Base-by-base conservation (phyloP, 2,797 vertebrate genomes). In the Manis crassicaudata region DNA sequence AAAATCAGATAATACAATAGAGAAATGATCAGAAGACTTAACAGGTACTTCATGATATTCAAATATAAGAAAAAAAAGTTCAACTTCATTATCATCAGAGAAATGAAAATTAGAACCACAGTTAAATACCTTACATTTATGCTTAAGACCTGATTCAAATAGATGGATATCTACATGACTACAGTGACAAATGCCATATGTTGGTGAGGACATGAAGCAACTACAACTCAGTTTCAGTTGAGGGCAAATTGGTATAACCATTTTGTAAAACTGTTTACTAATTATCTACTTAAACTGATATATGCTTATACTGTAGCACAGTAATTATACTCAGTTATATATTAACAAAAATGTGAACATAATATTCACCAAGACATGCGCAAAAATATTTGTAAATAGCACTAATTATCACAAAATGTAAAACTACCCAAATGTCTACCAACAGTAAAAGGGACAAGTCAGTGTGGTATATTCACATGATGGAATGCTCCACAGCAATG, bases 201-300 rank as follows among this genome's bases (percentile, higher is more conserved):
- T 83, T 63, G 46, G 37, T 81, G 77, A 90, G 7, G 23, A 70
- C 1, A 35, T 2, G 21, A 2, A 60, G 72, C 16, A 70, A 67
- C n/a, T 35, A 77, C 60, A 88, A 84, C n/a, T 68, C 79, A 75
- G 58, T 77, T 88, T 94, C 58, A 94, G 82, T 10, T 56, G 46
- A 83, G 21, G 82, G n/a, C 18, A 92, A 77, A 75, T 27, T 6
- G n/a, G 43, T 72, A 82, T 3, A 43, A 70, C 2, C 11, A n/a
- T 62, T 92, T 52, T 54, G 40, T 56, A 81, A 88, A 91, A 68
- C 32, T 46, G 5, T 35, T 16, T 67, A 72, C 68, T 40, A 81
- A 43, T 56, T 62, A 81, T 27, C 62, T 29, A 87, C 43, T 37
- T 50, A 86, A 85, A 76, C 35, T 85, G 43, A 90, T 13, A 27